These are phyloP conservation scores for Polyergus mexicanus DNA, from an alignment of 1,140 invertebrate species.

Conservation along the genomic window DNA sequence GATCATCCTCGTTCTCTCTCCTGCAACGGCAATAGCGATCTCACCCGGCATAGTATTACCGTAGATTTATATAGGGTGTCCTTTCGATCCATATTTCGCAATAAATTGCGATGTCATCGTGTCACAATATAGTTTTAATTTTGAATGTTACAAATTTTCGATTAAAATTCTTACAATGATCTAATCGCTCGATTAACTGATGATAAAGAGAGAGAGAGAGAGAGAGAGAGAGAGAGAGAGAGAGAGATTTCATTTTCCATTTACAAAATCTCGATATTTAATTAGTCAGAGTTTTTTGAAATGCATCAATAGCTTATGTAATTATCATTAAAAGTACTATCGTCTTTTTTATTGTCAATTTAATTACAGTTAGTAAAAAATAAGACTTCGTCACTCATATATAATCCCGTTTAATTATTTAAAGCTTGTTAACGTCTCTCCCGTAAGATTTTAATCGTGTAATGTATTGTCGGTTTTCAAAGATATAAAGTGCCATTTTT, in stretches of 20 bases:
- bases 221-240: no score
- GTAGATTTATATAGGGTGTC: constrained; percentile 67
- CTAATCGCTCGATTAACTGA: background rate
- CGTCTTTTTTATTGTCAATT: background rate
- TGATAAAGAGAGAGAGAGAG: no score
- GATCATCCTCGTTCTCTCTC: constrained; percentile 79
- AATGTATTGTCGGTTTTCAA: background rate
- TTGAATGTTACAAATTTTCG: background rate
- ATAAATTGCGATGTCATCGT: background rate
- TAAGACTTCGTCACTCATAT: background rate
- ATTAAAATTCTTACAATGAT: constrained; percentile 15
- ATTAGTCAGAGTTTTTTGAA: background rate
- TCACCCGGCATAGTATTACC: constrained; percentile 68
- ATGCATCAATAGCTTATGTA: background rate
- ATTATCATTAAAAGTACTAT: background rate
- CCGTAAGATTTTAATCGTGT: no score
- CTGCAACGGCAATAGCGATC: constrained; percentile 67
- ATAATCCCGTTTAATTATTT: background rate
- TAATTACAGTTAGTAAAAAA: background rate
- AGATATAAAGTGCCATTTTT: background rate
- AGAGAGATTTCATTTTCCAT: background rate
- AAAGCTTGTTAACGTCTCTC: background rate
- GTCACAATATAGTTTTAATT: background rate
- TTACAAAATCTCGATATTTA: background rate
- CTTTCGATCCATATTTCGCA: background rate